These are phyloP conservation scores for Babyrousa celebensis DNA, from an alignment of 2,797 vertebrate genomes.

Conservation along the genomic window DNA sequence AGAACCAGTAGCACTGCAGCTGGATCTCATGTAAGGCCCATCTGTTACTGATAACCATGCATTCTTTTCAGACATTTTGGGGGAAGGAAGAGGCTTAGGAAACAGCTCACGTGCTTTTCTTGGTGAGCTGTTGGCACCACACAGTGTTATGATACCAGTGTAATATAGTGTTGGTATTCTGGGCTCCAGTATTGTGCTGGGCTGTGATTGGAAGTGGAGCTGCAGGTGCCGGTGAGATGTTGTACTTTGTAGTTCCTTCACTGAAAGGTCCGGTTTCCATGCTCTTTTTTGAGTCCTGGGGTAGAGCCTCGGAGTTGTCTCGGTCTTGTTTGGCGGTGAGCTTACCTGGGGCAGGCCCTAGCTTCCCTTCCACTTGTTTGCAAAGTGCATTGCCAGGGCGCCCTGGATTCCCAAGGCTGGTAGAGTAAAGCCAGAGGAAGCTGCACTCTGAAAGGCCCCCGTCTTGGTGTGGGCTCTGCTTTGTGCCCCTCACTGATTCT, in stretches of 20 bases:
- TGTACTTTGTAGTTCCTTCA: rapidly evolving
- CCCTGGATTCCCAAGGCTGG: background rate
- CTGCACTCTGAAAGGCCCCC: rapidly evolving
- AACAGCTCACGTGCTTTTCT: too few species aligned
- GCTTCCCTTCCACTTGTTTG: background rate
- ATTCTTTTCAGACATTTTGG: background rate
- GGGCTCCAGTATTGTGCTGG: background rate
- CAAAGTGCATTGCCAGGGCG: background rate
- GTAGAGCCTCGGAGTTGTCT: background rate
- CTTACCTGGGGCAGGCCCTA: rapidly evolving
- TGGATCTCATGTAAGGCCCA: background rate
- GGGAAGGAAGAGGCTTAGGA: too few species aligned
- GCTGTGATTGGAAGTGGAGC: background rate
- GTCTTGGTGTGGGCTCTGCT: rapidly evolving
- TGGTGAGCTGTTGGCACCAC: background rate
- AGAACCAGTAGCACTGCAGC: too few species aligned
- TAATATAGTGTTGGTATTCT: too few species aligned
- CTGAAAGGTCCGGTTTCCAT: rapidly evolving
- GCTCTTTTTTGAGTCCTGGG: too few species aligned
- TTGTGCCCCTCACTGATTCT: background rate
- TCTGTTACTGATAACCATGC: background rate
- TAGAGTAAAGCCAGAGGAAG: background rate
- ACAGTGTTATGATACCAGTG: too few species aligned
- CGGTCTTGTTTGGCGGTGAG: background rate
- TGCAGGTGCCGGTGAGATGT: too few species aligned